Percentiles rank a stretch among this genome's conserved stretches.
Evolutionary conservation across 2,113 vertebrate genomes (phyloP).

Genomic region (Peromyscus californicus): DNA sequence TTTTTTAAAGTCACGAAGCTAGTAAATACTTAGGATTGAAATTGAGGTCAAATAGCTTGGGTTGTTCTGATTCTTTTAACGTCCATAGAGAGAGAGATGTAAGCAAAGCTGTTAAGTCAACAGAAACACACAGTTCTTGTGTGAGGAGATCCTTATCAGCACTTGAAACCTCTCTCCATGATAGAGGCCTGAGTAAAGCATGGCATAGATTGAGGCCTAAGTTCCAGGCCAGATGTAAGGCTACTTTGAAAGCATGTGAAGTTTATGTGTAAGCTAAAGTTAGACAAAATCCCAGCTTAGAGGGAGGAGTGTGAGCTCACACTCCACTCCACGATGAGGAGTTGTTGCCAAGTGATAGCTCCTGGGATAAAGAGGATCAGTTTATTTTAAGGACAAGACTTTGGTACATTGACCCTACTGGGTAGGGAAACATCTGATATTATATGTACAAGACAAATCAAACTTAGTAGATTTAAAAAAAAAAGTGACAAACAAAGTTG

Average conservation of each 20-base stretch:
- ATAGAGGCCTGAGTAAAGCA: not conserved
- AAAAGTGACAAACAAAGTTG: too few relatives aligned
- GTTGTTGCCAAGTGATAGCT: not conserved
- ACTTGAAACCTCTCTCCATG: not conserved
- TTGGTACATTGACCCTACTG: not conserved
- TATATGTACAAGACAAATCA: too few relatives aligned
- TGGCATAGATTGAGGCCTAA: not conserved
- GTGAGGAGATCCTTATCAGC: not conserved
- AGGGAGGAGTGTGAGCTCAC: not conserved
- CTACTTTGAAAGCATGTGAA: not conserved
- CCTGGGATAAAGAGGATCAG: not conserved
- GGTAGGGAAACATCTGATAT: not conserved
- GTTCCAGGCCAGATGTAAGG: not conserved
- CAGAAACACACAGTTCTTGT: not conserved
- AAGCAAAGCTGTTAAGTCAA: fast-evolving
- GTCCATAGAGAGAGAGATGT: not conserved
- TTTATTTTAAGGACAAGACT: not conserved
- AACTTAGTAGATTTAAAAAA: too few relatives aligned
- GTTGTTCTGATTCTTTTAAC: not conserved
- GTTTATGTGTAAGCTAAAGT: not conserved
- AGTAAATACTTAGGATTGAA: not conserved
- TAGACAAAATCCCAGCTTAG: not conserved
- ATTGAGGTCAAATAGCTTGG: not conserved
- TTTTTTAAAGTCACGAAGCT: not conserved
- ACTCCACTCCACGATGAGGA: not conserved